Conservation (phyloP, 1,140 invertebrate genomes). For the Pseudomyrmex flavicornis region DNA sequence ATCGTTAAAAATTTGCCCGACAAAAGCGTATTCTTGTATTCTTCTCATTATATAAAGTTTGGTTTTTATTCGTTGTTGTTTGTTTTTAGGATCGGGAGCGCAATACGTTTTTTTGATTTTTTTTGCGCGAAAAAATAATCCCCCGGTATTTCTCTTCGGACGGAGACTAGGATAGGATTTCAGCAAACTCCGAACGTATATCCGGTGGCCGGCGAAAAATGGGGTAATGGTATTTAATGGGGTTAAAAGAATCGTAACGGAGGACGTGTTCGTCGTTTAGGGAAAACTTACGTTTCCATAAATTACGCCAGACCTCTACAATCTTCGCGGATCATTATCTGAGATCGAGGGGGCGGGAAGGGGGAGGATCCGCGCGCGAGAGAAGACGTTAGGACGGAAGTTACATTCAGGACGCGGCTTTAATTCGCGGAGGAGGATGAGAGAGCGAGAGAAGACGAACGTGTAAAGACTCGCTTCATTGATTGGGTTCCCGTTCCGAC, state of each 20-base stretch:
- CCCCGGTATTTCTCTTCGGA: too few relatives aligned
- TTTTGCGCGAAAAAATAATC: not conserved
- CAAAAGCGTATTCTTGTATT: too few relatives aligned
- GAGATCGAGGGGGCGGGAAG: not conserved
- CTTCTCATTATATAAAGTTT: too few relatives aligned
- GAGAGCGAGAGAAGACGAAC: too few relatives aligned
- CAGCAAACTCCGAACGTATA: not conserved
- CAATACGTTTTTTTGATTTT: too few relatives aligned
- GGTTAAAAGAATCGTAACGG: conserved; percentile 18
- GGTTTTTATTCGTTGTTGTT: too few relatives aligned
- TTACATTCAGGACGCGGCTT: conserved; percentile 27
- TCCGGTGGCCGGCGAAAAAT: not conserved
- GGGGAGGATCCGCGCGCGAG: not conserved
- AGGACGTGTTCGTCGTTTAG: conserved; percentile 8
- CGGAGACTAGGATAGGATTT: conserved; percentile 1
- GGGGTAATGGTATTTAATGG: conserved; percentile 17
- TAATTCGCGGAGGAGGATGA: not conserved
- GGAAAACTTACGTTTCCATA: conserved; percentile 32
- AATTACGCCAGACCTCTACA: conserved; percentile 31
- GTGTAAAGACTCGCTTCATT: not conserved
- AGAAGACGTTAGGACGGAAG: not conserved
- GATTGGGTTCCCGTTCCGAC: conserved; percentile 44
- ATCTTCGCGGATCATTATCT: conserved; percentile 29
- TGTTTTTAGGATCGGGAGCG: too few relatives aligned
- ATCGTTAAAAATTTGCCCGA: not conserved